These are phyloP conservation scores for Calliopsis andreniformis DNA, from an alignment of 1,140 invertebrate species.

Conservation along the genomic window DNA sequence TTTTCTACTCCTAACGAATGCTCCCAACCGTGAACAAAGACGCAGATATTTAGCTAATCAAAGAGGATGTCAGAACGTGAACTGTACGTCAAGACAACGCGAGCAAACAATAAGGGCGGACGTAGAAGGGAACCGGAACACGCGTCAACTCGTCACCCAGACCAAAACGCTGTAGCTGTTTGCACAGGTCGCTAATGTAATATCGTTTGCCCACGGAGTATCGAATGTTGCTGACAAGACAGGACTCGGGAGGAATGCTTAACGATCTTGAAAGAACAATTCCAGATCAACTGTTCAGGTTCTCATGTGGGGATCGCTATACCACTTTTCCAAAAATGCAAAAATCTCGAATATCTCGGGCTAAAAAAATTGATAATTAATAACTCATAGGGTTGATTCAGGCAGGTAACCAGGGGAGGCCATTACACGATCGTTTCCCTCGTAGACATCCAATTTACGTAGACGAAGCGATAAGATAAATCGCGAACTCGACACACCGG, in stretches of 20 bases:
- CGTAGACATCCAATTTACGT: constrained; percentile 48
- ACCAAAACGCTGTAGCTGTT: constrained; percentile 60
- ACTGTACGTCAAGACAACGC: constrained; percentile 27
- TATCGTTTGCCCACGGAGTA: constrained; percentile 68
- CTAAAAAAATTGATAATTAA: too few species aligned
- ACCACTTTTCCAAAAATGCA: too few species aligned
- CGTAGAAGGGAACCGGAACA: constrained; percentile 56
- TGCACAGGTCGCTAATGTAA: constrained; percentile 73
- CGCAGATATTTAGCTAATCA: constrained; percentile 49
- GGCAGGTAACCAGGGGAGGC: neutral
- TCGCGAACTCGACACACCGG: constrained; percentile 29
- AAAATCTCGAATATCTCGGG: too few species aligned
- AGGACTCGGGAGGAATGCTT: constrained; percentile 48
- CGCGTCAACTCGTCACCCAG: constrained; percentile 53
- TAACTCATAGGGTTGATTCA: too few species aligned
- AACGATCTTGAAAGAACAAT: neutral
- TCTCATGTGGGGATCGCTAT: too few species aligned
- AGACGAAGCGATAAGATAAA: constrained; percentile 47
- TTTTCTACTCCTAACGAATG: neutral
- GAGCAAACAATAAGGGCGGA: constrained; percentile 46
- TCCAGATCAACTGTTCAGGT: too few species aligned
- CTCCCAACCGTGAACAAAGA: neutral
- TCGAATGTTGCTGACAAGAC: constrained; percentile 55
- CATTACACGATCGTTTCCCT: constrained; percentile 7
- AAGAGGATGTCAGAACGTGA: constrained; percentile 33